These are phyloP conservation scores for Anolis carolinensis DNA, from an alignment of 2,113 vertebrate genomes.

Conservation along the genomic window DNA sequence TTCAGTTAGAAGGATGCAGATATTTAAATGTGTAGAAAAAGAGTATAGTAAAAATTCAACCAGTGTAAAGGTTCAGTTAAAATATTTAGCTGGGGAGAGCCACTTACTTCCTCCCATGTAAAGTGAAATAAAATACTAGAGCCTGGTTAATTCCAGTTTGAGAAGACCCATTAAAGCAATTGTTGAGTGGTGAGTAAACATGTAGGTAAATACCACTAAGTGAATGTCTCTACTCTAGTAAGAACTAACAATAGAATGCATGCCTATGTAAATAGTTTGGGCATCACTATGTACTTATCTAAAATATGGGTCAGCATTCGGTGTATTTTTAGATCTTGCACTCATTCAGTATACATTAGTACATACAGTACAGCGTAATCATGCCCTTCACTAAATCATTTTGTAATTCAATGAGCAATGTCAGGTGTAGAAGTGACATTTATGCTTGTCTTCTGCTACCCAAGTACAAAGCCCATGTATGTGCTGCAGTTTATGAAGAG, in stretches of 20 bases:
- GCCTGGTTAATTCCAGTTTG: too few relatives aligned
- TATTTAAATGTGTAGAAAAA: neutral
- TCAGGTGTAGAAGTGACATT: conserved; percentile 48
- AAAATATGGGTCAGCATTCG: conserved; percentile 54
- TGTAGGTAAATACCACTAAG: too few relatives aligned
- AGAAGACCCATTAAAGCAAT: too few relatives aligned
- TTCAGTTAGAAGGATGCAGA: neutral
- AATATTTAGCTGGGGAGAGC: neutral
- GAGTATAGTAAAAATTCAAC: conserved; percentile 7
- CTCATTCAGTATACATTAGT: conserved; percentile 46
- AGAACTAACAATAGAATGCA: too few relatives aligned
- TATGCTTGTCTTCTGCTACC: neutral
- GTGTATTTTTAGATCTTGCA: conserved; percentile 51
- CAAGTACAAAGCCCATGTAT: conserved; percentile 4
- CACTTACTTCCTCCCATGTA: neutral
- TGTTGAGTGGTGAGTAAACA: too few relatives aligned
- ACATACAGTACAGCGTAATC: conserved; percentile 57
- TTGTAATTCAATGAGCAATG: conserved; percentile 49
- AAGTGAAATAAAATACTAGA: conserved; percentile 44
- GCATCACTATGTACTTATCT: conserved; percentile 41
- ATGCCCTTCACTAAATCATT: conserved; percentile 37
- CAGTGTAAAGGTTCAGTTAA: neutral
- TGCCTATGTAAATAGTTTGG: conserved; percentile 37
- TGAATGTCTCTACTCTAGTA: too few relatives aligned
- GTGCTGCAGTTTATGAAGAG: neutral